These are phyloP conservation scores for Trachythela sp. DNA, from an alignment of 64 coral and sea anemone genomes.

Conservation along the genomic window DNA sequence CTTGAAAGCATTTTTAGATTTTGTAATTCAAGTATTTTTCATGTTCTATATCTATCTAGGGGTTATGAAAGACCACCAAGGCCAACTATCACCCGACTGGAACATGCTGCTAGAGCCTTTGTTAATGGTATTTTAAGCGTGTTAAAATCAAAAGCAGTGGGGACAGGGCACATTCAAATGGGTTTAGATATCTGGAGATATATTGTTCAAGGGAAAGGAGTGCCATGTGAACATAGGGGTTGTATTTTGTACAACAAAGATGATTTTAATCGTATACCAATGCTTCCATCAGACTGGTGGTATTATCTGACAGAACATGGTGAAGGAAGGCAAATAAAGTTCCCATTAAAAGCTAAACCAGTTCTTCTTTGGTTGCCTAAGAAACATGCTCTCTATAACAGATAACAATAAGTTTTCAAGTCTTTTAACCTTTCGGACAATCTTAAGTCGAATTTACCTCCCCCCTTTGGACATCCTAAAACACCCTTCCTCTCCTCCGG, in stretches of 20 bases:
- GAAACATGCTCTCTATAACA: neutral
- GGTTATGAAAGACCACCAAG: conserved; percentile 1
- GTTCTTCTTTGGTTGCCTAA: neutral
- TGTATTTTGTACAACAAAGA: conserved; percentile 17
- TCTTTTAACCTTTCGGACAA: too few relatives aligned
- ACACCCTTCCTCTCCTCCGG: too few relatives aligned
- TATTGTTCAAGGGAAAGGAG: neutral
- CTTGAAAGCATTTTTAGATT: too few relatives aligned
- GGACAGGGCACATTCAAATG: neutral
- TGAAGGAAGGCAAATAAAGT: neutral
- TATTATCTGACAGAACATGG: conserved; percentile 3
- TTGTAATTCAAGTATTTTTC: too few relatives aligned
- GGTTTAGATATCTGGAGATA: conserved; percentile 34
- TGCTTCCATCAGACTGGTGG: conserved; percentile 21
- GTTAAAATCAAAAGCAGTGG: neutral
- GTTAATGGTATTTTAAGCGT: conserved; percentile 3
- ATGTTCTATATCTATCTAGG: too few relatives aligned
- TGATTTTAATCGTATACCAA: neutral
- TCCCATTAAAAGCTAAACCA: conserved; percentile 18
- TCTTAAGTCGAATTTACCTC: too few relatives aligned
- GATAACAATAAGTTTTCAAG: too few relatives aligned
- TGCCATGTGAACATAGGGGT: conserved; percentile 10
- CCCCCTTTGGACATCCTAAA: too few relatives aligned
- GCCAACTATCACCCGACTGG: neutral
- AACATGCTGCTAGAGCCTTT: neutral